phyloP scores from a whole-genome alignment of 37 sponge, comb jelly and placozoan genomes.

The Hormiphora californensis region DNA sequence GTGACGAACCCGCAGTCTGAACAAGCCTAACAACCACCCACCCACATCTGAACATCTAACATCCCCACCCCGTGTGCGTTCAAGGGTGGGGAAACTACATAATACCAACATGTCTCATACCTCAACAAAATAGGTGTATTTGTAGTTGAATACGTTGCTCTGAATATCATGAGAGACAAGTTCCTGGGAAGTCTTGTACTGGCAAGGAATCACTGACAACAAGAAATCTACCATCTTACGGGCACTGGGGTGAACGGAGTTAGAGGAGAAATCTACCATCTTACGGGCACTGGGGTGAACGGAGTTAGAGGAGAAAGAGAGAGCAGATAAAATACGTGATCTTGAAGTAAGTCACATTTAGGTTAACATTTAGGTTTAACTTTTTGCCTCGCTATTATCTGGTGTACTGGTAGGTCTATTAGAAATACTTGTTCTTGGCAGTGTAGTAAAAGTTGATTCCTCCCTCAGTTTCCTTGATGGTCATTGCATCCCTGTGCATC shows the following conservation, averaged over 20 bases:
- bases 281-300: constrained; percentile 68
- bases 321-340: too few relatives aligned
- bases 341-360: too few relatives aligned
- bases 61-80: too few relatives aligned
- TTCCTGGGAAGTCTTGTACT: constrained; percentile 91
- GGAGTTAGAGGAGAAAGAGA: too few relatives aligned
- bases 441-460: constrained; percentile 48
- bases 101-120: constrained; percentile 68
- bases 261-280: constrained; percentile 91
- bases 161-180: constrained; percentile 91
- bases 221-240: constrained; percentile 92
- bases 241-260: constrained; percentile 60
- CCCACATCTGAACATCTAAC: too few relatives aligned
- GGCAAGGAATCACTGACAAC: constrained; percentile 72
- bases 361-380: too few relatives aligned
- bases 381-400: too few relatives aligned
- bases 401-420: background rate
- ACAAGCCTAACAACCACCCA: too few relatives aligned
- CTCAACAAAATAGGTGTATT: constrained; percentile 91
- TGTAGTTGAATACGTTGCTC: constrained; percentile 91
- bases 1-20: too few relatives aligned
- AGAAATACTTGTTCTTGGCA: constrained; percentile 39
- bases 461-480: constrained; percentile 62
- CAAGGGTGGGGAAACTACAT: background rate
- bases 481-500: constrained; percentile 65